phyloP scores from a whole-genome alignment of 2,888 invertebrate genomes.

The Drosophila niveifrons region DNA sequence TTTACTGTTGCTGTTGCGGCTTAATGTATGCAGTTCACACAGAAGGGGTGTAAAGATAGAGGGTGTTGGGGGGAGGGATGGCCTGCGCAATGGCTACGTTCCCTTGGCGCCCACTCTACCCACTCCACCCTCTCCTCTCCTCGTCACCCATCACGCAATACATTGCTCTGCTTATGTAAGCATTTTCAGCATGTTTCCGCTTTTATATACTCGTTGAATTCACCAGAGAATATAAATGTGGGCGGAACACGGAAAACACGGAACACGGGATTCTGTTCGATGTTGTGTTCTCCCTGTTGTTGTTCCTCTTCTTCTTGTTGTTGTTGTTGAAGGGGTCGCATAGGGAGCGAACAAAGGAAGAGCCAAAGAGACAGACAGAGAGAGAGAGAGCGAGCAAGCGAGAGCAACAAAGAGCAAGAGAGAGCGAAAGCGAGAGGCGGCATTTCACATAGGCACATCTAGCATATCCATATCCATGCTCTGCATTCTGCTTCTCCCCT shows the following conservation, averaged over 20 bases:
- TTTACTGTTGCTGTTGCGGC: conserved; percentile 68
- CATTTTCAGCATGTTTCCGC: conserved; percentile 78
- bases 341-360: background rate
- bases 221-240: conserved; percentile 37
- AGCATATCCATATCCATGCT: background rate
- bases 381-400: too few species aligned
- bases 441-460: conserved; percentile 32
- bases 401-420: too few species aligned
- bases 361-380: too few species aligned
- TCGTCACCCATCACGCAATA: conserved; percentile 7
- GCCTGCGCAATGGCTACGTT: conserved; percentile 55
- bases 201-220: conserved; percentile 69
- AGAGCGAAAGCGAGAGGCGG: too few species aligned
- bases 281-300: too few species aligned
- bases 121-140: background rate
- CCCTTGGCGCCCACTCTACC: conserved; percentile 32
- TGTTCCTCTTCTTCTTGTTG: background rate
- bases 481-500: background rate
- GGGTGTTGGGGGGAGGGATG: background rate
- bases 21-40: conserved; percentile 68
- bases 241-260: background rate
- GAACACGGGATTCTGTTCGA: background rate
- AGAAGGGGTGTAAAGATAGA: background rate
- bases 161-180: conserved; percentile 69
- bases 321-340: conserved; percentile 11